These are phyloP conservation scores for Ceramica pisi DNA, from an alignment of 2,888 invertebrate species.

Conservation along the genomic window DNA sequence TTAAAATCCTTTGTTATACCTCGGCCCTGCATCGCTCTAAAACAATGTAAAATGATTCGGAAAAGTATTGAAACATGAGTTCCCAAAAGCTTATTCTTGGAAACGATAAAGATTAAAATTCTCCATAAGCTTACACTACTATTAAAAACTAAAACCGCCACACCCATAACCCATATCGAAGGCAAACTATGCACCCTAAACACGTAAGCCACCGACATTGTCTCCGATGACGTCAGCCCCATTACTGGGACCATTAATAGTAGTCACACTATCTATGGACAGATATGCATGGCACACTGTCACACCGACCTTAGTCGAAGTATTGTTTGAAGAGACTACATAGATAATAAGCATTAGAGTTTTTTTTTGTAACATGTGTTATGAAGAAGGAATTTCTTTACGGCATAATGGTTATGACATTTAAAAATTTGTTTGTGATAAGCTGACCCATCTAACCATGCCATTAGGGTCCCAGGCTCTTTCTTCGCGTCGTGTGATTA, in stretches of 20 bases:
- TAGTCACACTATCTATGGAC: slow-evolving; percentile 50
- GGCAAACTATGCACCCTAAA: slow-evolving; percentile 44
- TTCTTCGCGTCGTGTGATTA: too few relatives aligned
- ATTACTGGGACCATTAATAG: slow-evolving; percentile 47
- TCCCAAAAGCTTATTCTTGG: not conserved
- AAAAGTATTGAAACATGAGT: not conserved
- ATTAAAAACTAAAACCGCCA: slow-evolving; percentile 6
- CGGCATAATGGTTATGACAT: not conserved
- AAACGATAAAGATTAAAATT: not conserved
- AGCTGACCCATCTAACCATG: too few relatives aligned
- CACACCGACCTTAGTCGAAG: slow-evolving; percentile 4
- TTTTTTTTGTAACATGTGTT: not conserved
- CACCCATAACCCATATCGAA: slow-evolving; percentile 12
- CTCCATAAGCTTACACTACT: not conserved
- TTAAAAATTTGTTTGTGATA: slow-evolving; percentile 2
- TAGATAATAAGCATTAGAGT: slow-evolving; percentile 5
- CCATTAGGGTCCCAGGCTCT: not conserved
- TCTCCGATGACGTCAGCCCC: slow-evolving; percentile 53
- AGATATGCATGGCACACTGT: slow-evolving; percentile 44
- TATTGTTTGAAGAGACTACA: slow-evolving; percentile 20
- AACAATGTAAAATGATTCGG: not conserved
- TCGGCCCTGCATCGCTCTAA: not conserved
- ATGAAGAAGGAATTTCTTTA: slow-evolving; percentile 24
- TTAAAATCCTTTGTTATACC: too few relatives aligned
- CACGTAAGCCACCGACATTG: slow-evolving; percentile 41